These are phyloP conservation scores for Platerodrilus igneus DNA, from an alignment of 2,888 invertebrate genomes.

Conservation along the genomic window DNA sequence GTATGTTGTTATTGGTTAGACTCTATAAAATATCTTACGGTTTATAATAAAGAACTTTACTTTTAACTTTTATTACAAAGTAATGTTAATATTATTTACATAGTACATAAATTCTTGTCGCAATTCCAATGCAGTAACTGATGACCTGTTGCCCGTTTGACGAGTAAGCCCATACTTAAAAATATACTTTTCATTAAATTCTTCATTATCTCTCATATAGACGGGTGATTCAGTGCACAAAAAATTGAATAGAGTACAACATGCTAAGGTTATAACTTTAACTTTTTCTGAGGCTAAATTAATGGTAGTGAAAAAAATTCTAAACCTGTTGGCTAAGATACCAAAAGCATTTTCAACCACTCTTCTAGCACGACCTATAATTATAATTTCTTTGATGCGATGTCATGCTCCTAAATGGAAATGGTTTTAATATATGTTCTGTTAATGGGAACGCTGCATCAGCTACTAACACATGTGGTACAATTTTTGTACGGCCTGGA, in stretches of 20 bases:
- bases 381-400: conserved; percentile 6
- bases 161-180: too few species aligned
- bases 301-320: conserved; percentile 5
- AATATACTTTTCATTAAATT: too few species aligned
- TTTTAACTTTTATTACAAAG: too few species aligned
- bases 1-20: too few species aligned
- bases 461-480: conserved; percentile 8
- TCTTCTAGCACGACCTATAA: conserved; percentile 9
- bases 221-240: too few species aligned
- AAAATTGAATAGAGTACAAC: conserved; percentile 1
- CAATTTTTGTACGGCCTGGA: conserved; percentile 5
- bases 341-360: conserved; percentile 12
- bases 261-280: neutral
- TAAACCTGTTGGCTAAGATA: conserved; percentile 9
- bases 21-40: too few species aligned
- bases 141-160: too few species aligned
- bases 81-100: too few species aligned
- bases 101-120: too few species aligned
- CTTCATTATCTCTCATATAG: too few species aligned
- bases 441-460: conserved; percentile 12
- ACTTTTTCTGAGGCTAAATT: neutral
- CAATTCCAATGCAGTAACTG: too few species aligned
- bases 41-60: too few species aligned
- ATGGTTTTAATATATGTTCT: conserved; percentile 9
- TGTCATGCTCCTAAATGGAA: conserved; percentile 6